phyloP scores from a whole-genome alignment of 1,140 invertebrate genomes.

The Tetramorium parvispinum region DNA sequence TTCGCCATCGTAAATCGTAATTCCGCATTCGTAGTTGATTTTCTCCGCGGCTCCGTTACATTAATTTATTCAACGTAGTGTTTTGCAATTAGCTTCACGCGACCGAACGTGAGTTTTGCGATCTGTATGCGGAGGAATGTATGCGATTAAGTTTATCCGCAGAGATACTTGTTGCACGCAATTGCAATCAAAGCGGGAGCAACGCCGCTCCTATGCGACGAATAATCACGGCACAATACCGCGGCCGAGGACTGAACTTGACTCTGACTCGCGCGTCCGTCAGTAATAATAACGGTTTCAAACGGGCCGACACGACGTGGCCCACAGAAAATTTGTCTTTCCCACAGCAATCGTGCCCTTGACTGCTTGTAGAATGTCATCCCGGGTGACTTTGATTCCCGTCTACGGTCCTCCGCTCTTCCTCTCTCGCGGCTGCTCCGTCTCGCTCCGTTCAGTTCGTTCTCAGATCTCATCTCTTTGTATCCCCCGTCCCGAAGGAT shows the following conservation, averaged over 20 bases:
- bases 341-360: constrained; percentile 42
- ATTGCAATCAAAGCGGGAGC: constrained; percentile 10
- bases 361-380: not conserved
- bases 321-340: constrained; percentile 51
- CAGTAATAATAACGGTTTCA: constrained; percentile 21
- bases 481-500: not conserved
- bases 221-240: constrained; percentile 38
- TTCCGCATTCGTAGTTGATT: not conserved
- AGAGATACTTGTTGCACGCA: constrained; percentile 19
- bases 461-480: not conserved
- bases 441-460: not conserved
- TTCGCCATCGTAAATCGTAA: not conserved
- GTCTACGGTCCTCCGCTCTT: not conserved
- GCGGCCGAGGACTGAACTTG: constrained; percentile 20
- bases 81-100: not conserved
- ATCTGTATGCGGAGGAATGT: not conserved
- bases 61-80: not conserved
- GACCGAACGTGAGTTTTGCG: not conserved
- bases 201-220: not conserved
- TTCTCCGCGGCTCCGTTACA: not conserved
- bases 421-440: not conserved
- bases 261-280: not conserved
- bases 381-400: not conserved
- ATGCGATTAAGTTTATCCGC: constrained; percentile 32
- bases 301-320: constrained; percentile 31